These are phyloP conservation scores for Helogale parvula DNA, from an alignment of 2,113 vertebrate species.

Conservation along the genomic window DNA sequence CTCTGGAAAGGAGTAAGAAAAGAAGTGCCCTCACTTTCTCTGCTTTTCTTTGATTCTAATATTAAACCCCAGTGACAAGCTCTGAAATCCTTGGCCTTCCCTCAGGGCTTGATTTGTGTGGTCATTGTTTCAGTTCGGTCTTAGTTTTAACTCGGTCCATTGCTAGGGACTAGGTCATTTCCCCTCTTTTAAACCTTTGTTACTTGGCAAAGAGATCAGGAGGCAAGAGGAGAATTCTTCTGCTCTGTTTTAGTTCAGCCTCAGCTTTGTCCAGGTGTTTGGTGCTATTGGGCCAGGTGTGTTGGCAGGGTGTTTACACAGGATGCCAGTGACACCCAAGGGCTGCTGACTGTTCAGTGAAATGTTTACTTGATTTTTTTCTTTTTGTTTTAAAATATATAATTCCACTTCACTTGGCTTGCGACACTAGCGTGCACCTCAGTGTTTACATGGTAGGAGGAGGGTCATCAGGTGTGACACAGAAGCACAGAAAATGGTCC, in stretches of 20 bases:
- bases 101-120: slow-evolving; percentile 46
- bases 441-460: background rate
- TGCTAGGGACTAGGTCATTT: background rate
- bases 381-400: slow-evolving; percentile 11
- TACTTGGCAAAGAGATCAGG: slow-evolving; percentile 65
- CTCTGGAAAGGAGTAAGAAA: background rate
- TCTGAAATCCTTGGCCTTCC: slow-evolving; percentile 12
- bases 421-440: background rate
- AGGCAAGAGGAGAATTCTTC: slow-evolving; percentile 58
- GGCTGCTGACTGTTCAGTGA: slow-evolving; percentile 72
- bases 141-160: slow-evolving; percentile 29
- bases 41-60: background rate
- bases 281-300: slow-evolving; percentile 69
- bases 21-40: background rate
- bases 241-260: slow-evolving; percentile 69
- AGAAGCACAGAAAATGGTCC: background rate
- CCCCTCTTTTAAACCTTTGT: background rate
- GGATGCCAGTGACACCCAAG: slow-evolving; percentile 8
- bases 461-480: background rate
- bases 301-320: background rate
- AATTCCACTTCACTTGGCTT: slow-evolving; percentile 34
- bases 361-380: slow-evolving; percentile 75
- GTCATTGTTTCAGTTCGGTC: background rate
- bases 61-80: background rate
- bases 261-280: slow-evolving; percentile 66